Evolutionary conservation across 1,140 invertebrate genomes (phyloP), one percentile per base, ranked within the genome.

Genomic region (Dryas iulia): DNA sequence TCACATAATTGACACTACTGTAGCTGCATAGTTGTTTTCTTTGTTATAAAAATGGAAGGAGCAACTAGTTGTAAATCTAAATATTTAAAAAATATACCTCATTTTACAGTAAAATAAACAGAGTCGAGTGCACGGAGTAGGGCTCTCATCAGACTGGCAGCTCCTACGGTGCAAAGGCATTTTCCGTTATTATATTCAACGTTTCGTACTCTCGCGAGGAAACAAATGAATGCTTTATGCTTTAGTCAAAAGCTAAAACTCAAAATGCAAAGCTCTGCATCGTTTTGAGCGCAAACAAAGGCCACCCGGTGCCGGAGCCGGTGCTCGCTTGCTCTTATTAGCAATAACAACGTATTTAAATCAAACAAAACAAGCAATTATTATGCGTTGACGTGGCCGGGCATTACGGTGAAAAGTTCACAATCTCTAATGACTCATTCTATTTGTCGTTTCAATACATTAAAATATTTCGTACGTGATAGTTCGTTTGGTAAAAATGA

Each of bases 241-340:
- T 33, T 26, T 58, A 66, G 31, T 58, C 62, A 25, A 66, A 66
- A 23, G 63, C 56, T 30, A 30, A 52, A 56, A 66, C 33, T 30
- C 24, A 66, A 47, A 66, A 66, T 58, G 63, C 63, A 66, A 66
- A 66, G 33, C 62, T 59, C 8, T 59, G 31, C 56, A 18, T 35
- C 33, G 58, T 66, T 66, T 26, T 25, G 26, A n/a, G 62, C 33
- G 33, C 14, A 59, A 47, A 66, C 63, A 66, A 66, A 47, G 39
- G 59, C 39, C 18, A 52, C 39, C 25, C n/a, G n/a, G n/a, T n/a
- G n/a, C 39, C 14, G 39, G 5, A 11, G 0, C n/a, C 33, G 11
- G 12, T 1, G 14, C 39, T 7, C 0, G 18, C 39, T 14, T 7
- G 7, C 39, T 14, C 39, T 47, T 47, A 47, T 47, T 21, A 47